Evolutionary conservation across 2,797 vertebrate genomes (phyloP).

Genomic region (Myotis findleyi): DNA sequence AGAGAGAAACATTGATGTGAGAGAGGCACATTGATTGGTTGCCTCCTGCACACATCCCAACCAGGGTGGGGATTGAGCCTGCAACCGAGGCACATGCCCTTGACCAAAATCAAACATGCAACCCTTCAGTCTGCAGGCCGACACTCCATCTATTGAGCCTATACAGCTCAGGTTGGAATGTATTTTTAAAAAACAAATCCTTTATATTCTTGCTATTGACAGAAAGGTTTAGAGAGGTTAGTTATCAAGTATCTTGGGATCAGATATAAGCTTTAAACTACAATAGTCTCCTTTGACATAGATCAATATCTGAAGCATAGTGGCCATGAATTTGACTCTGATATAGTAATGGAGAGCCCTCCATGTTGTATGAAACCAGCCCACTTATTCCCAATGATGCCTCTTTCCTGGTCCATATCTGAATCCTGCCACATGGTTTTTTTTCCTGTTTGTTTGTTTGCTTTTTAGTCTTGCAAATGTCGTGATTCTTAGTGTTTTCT

Average conservation of each 20-base stretch:
- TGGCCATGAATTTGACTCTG: neutral
- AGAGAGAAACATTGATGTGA: no score
- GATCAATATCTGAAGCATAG: neutral
- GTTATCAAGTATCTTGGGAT: neutral
- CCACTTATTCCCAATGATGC: neutral
- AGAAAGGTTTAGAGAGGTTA: neutral
- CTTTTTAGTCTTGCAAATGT: neutral
- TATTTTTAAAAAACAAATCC: neutral
- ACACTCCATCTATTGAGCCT: no score
- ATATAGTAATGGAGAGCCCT: neutral
- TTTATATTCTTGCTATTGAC: slow-evolving; percentile 3
- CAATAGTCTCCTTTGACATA: neutral
- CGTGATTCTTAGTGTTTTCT: neutral
- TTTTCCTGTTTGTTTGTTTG: neutral
- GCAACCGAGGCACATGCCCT: no score
- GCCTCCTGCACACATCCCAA: no score
- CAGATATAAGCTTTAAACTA: neutral
- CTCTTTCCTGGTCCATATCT: neutral
- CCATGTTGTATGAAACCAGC: neutral
- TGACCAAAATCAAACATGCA: no score
- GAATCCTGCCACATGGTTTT: neutral
- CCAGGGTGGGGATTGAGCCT: no score
- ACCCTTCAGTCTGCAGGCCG: no score
- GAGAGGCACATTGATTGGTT: no score
- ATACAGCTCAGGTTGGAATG: no score